These are phyloP conservation scores for Ctenosaura bakeri DNA, from an alignment of 2,797 vertebrate genomes.

Conservation along the genomic window DNA sequence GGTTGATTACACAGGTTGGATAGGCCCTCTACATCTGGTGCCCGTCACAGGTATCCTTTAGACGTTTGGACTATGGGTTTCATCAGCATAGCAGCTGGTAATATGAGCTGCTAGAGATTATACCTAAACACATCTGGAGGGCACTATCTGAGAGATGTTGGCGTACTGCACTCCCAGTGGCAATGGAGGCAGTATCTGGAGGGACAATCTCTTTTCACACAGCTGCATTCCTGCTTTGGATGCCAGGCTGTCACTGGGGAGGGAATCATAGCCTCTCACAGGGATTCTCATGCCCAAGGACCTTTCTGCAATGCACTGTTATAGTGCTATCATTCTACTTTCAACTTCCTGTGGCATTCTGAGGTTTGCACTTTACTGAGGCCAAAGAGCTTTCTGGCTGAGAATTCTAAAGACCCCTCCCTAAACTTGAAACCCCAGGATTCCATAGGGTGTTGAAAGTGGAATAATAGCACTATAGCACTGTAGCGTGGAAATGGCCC, in stretches of 20 bases:
- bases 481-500: too few species aligned
- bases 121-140: background rate
- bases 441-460: too few species aligned
- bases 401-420: too few species aligned
- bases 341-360: too few species aligned
- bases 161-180: background rate
- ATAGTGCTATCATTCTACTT: too few species aligned
- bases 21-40: too few species aligned
- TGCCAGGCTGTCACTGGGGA: background rate
- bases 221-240: background rate
- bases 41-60: background rate
- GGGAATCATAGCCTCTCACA: background rate
- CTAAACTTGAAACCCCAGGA: too few species aligned
- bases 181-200: background rate
- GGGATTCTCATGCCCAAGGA: background rate
- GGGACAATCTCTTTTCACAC: background rate
- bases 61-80: background rate
- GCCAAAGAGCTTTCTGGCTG: too few species aligned
- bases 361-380: too few species aligned
- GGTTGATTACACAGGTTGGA: too few species aligned
- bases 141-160: background rate
- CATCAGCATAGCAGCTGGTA: background rate
- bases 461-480: too few species aligned
- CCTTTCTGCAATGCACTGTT: too few species aligned
- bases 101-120: background rate